Conservation (phyloP, 2,113 vertebrate genomes). For the Nibea albiflora region DNA sequence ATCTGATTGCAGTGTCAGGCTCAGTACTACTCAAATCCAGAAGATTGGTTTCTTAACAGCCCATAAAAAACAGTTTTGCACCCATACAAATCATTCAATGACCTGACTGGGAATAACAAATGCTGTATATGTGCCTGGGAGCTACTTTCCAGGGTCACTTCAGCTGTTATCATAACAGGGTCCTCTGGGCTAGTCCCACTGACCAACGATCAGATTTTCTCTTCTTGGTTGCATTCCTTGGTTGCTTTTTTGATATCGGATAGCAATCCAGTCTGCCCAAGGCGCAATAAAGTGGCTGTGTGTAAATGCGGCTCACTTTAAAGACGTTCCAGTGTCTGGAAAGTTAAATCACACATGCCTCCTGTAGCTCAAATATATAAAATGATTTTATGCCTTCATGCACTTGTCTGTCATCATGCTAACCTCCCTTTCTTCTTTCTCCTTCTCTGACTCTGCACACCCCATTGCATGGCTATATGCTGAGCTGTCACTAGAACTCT, state of each 20-base stretch:
- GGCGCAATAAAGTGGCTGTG: not conserved
- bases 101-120: too few species aligned
- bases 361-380: not conserved
- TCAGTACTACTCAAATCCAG: not conserved
- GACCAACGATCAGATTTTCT: not conserved
- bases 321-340: not conserved
- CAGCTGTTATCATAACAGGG: not conserved
- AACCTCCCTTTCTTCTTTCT: conserved; percentile 27
- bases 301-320: not conserved
- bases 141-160: too few species aligned
- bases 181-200: too few species aligned
- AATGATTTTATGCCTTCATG: conserved; percentile 12
- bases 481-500: conserved; percentile 71
- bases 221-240: not conserved
- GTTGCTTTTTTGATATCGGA: not conserved
- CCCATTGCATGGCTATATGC: conserved; percentile 49
- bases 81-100: not conserved
- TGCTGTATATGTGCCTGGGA: too few species aligned
- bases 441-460: conserved; percentile 49
- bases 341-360: conserved; percentile 7
- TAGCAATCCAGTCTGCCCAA: not conserved
- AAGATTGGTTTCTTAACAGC: not conserved
- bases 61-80: not conserved
- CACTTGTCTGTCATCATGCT: conserved; percentile 33
- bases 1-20: too few species aligned